These are phyloP conservation scores for Marmota flaviventris DNA, from an alignment of 2,113 vertebrate species.

Conservation along the genomic window DNA sequence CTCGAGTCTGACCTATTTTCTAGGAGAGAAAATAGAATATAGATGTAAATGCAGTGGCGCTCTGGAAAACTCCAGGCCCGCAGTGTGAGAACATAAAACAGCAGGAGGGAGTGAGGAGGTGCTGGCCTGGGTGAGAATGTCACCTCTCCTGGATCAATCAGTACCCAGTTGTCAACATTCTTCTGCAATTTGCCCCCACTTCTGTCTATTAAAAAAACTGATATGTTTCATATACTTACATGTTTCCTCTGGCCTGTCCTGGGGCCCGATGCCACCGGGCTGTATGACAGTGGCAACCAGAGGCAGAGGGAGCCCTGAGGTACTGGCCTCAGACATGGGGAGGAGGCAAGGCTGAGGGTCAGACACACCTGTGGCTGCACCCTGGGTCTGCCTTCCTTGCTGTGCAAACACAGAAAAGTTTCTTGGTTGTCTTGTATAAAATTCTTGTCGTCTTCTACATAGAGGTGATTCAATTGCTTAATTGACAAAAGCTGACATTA, in stretches of 20 bases:
- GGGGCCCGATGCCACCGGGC: neutral
- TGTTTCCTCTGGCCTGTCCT: neutral
- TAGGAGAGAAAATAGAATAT: slow-evolving; percentile 81
- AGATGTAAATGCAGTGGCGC: slow-evolving; percentile 71
- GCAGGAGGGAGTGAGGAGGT: slow-evolving; percentile 30
- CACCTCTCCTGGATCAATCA: neutral
- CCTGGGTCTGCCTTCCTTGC: neutral
- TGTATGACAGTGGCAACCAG: neutral
- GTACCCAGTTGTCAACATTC: neutral
- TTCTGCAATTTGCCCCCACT: neutral
- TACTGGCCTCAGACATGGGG: neutral
- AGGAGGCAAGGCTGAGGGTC: neutral
- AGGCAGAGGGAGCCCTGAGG: neutral
- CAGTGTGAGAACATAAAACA: slow-evolving; percentile 72
- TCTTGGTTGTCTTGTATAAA: neutral
- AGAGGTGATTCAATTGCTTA: neutral
- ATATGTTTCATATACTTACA: neutral
- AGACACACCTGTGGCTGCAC: neutral
- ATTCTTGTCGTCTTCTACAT: neutral
- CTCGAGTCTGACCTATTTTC: slow-evolving; percentile 81
- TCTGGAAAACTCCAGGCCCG: slow-evolving; percentile 77
- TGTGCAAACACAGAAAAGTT: neutral
- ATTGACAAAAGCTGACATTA: neutral
- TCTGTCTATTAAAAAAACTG: neutral
- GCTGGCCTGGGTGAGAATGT: neutral